A percentile compares a stretch with the other conserved stretches of the same genome.
phyloP scores from a whole-genome alignment of 1,140 invertebrate genomes.

The Cotesia glomerata region DNA sequence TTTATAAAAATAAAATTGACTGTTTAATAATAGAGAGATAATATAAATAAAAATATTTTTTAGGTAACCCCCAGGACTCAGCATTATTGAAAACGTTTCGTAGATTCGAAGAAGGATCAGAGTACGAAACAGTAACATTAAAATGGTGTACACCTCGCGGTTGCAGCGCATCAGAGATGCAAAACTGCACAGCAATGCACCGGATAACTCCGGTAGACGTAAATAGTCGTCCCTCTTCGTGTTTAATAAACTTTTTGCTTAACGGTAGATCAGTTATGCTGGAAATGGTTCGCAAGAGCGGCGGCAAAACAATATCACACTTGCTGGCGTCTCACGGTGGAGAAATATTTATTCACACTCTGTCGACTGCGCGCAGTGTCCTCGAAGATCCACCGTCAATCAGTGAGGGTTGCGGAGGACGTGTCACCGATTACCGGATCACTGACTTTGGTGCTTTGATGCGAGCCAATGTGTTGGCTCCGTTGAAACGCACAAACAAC shows the following conservation, averaged over 20 bases:
- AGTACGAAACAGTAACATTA: conserved; percentile 81
- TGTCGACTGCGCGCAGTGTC: conserved; percentile 84
- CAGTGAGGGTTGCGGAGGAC: conserved; percentile 89
- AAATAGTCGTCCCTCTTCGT: conserved; percentile 92
- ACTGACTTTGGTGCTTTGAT: conserved; percentile 88
- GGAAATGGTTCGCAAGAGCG: conserved; percentile 88
- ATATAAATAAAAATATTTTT: conserved; percentile 80
- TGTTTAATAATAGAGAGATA: conserved; percentile 62
- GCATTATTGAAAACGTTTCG: conserved; percentile 57
- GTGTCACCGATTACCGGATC: conserved; percentile 90
- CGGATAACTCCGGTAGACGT: conserved; percentile 95
- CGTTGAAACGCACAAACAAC: conserved; percentile 64
- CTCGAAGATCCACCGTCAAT: conserved; percentile 96
- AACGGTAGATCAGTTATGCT: conserved; percentile 93
- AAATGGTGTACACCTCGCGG: conserved; percentile 96
- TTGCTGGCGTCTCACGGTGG: conserved; percentile 92
- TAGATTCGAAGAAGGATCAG: conserved; percentile 69
- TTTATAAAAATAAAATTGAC: conserved; percentile 59
- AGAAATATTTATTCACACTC: conserved; percentile 94
- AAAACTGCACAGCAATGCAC: conserved; percentile 82
- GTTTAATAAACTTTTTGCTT: conserved; percentile 94
- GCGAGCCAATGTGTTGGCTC: conserved; percentile 81
- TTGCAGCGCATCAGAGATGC: conserved; percentile 77
- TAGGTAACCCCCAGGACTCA: conserved; percentile 64
- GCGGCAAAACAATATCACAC: conserved; percentile 89